Percentiles rank a stretch among this genome's conserved stretches.
These are phyloP conservation scores for Coelopa pilipes DNA, from an alignment of 2,888 invertebrate species.

Conservation along the genomic window DNA sequence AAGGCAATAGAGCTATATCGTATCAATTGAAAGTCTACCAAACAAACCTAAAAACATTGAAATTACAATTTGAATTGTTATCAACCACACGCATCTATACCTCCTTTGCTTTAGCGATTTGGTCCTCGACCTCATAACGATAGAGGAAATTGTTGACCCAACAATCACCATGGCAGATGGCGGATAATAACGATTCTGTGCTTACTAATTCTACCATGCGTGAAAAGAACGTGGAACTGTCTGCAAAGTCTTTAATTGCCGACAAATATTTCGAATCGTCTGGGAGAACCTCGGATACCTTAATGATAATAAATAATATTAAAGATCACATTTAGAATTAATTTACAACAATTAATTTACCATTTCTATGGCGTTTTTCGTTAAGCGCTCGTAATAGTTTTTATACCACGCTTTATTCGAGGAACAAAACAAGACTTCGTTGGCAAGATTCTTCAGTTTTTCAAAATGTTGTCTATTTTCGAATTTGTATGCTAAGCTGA, in stretches of 20 bases:
- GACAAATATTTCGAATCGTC: slow-evolving; percentile 69
- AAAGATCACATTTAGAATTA: background rate
- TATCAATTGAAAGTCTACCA: slow-evolving; percentile 78
- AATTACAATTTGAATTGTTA: background rate
- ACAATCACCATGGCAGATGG: slow-evolving; percentile 80
- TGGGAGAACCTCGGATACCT: slow-evolving; percentile 62
- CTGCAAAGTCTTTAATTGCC: slow-evolving; percentile 73
- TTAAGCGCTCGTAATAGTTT: slow-evolving; percentile 75
- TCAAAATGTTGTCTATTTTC: slow-evolving; percentile 71
- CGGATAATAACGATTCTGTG: slow-evolving; percentile 73
- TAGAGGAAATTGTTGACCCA: slow-evolving; percentile 82
- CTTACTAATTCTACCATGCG: slow-evolving; percentile 75
- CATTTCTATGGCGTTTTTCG: slow-evolving; percentile 75
- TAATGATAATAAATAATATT: slow-evolving; percentile 6
- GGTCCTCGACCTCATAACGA: slow-evolving; percentile 65
- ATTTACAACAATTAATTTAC: slow-evolving; percentile 52
- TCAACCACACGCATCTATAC: slow-evolving; percentile 53
- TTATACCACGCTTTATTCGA: slow-evolving; percentile 78
- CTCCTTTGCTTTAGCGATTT: slow-evolving; percentile 68
- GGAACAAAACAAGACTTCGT: slow-evolving; percentile 72
- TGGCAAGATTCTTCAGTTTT: slow-evolving; percentile 63
- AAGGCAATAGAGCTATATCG: slow-evolving; percentile 77
- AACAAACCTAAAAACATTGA: slow-evolving; percentile 69
- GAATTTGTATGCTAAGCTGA: slow-evolving; percentile 74
- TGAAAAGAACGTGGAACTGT: slow-evolving; percentile 73